phyloP scores from a whole-genome alignment of 2,888 invertebrate genomes.

The Iselma pallidipennis region DNA sequence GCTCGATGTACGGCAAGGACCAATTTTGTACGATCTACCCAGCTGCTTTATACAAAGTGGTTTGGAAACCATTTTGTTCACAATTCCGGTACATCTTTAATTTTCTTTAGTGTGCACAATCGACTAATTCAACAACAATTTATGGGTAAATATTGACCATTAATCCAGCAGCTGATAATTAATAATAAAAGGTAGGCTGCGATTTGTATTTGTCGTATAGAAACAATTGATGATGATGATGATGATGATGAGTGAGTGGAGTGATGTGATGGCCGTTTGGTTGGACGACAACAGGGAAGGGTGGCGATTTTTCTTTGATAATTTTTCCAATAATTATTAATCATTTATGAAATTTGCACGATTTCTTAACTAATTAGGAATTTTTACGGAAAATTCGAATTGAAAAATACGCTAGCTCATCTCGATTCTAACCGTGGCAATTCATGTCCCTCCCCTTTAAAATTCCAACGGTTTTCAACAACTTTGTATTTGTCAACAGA shows the following conservation, averaged over 20 bases:
- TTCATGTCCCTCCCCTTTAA: constrained; percentile 36
- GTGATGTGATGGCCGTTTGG: constrained; percentile 11
- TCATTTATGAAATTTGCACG: not conserved
- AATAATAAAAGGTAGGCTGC: not conserved
- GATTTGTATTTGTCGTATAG: not conserved
- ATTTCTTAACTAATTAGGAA: too few species aligned
- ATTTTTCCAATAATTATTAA: not conserved
- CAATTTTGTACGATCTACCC: constrained; percentile 39
- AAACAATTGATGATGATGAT: not conserved
- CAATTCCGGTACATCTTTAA: constrained; percentile 49
- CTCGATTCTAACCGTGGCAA: not conserved
- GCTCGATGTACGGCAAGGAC: constrained; percentile 42
- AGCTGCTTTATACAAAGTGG: constrained; percentile 50
- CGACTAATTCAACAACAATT: constrained; percentile 6
- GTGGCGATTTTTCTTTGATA: constrained; percentile 6
- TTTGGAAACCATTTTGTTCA: constrained; percentile 56
- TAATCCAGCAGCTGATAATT: not conserved
- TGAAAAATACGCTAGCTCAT: not conserved
- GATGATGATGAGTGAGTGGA: too few species aligned
- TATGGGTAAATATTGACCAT: not conserved
- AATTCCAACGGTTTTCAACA: constrained; percentile 42
- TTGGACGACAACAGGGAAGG: not conserved
- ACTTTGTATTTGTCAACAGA: constrained; percentile 19
- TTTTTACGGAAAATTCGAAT: too few species aligned
- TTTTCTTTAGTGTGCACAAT: constrained; percentile 18